A percentile compares a stretch with the other conserved stretches of the same genome.
Evolutionary conservation across 2,888 invertebrate species (phyloP).

Genomic region (Rhyacophila evoluta): DNA sequence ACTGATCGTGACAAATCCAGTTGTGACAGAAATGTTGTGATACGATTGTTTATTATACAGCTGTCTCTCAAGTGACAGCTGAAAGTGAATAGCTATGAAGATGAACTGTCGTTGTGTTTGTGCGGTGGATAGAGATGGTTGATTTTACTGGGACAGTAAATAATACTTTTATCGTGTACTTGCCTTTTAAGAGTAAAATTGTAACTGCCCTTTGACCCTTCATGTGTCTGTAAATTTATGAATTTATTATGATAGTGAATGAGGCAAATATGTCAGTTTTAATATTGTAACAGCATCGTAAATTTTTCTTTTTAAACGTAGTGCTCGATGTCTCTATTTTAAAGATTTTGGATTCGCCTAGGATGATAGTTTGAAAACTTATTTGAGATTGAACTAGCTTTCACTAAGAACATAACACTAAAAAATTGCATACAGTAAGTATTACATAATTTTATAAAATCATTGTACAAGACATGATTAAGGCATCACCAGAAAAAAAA

Average conservation of each 20-base stretch:
- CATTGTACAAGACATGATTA: too few relatives aligned
- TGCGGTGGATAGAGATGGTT: neutral
- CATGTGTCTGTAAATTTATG: neutral
- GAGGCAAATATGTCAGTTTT: neutral
- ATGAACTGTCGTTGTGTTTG: neutral
- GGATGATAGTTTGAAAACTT: neutral
- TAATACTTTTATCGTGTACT: conserved; percentile 20
- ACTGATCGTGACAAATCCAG: too few relatives aligned
- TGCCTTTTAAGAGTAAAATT: conserved; percentile 28
- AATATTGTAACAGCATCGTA: neutral
- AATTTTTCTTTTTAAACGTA: neutral
- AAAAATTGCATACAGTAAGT: neutral
- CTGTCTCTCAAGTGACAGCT: too few relatives aligned
- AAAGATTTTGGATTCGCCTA: neutral
- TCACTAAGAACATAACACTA: neutral
- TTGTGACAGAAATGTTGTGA: too few relatives aligned
- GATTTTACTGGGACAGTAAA: neutral
- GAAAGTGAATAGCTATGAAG: neutral
- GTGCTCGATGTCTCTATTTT: neutral
- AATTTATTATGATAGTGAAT: neutral
- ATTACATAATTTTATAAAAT: neutral
- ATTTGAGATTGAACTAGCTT: neutral
- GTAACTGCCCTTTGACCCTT: conserved; percentile 13
- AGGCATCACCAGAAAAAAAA: too few relatives aligned
- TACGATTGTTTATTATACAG: too few relatives aligned